Evolutionary conservation across 2,113 vertebrate genomes (phyloP).

Genomic region (Rutilus rutilus): DNA sequence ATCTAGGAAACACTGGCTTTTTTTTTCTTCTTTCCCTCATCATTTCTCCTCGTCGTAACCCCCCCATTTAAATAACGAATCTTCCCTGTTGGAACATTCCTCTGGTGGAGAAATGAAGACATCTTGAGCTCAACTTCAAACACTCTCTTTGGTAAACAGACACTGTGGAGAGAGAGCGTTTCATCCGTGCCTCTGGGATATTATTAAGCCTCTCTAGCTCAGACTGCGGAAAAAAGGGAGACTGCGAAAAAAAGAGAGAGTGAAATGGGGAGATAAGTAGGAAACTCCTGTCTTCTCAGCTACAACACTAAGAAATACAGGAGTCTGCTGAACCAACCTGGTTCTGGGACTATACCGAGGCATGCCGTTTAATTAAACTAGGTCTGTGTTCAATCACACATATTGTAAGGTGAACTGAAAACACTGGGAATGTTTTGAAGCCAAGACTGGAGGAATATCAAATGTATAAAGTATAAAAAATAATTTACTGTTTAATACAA

Average conservation of each 20-base stretch:
- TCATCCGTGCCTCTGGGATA: slow-evolving; percentile 98
- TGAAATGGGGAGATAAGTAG: slow-evolving; percentile 82
- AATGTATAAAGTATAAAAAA: background rate
- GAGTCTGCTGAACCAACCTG: slow-evolving; percentile 67
- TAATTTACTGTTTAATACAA: background rate
- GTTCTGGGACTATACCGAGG: slow-evolving; percentile 61
- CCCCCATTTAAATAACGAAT: slow-evolving; percentile 69
- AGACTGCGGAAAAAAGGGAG: slow-evolving; percentile 79
- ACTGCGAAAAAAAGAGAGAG: slow-evolving; percentile 57
- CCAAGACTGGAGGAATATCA: slow-evolving; percentile 22
- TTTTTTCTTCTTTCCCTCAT: slow-evolving; percentile 49
- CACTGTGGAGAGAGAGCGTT: slow-evolving; percentile 88
- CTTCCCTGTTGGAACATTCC: slow-evolving; percentile 68
- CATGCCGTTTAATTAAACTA: slow-evolving; percentile 20
- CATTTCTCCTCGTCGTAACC: slow-evolving; percentile 35
- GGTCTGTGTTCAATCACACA: background rate
- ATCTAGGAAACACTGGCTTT: slow-evolving; percentile 56
- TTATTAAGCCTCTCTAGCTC: slow-evolving; percentile 96
- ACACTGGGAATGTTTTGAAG: background rate
- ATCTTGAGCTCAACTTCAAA: slow-evolving; percentile 97
- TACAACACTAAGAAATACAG: slow-evolving; percentile 80
- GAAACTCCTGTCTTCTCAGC: slow-evolving; percentile 82
- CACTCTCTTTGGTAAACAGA: slow-evolving; percentile 93
- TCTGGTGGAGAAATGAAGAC: slow-evolving; percentile 93
- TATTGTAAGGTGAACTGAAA: background rate